These are phyloP conservation scores for Australoheros facetus DNA, from an alignment of 2,797 vertebrate genomes.

Conservation along the genomic window DNA sequence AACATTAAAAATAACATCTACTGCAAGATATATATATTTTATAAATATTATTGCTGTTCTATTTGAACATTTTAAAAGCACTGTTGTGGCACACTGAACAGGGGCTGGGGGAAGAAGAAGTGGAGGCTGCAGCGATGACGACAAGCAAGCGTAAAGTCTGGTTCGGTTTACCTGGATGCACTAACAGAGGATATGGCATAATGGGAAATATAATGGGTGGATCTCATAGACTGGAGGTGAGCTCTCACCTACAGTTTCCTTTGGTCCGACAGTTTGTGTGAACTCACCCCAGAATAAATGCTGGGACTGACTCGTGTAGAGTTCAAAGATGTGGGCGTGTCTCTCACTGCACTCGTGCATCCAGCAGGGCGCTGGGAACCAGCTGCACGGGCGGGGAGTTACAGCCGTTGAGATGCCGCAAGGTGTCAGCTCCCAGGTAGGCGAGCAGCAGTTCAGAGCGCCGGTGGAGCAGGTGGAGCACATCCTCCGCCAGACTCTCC, in stretches of 20 bases:
- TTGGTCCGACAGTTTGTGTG: conserved; percentile 24
- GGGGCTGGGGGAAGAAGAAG: background rate
- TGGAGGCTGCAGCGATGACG: background rate
- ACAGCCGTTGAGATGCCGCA: conserved; percentile 71
- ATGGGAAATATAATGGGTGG: background rate
- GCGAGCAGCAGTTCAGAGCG: conserved; percentile 88
- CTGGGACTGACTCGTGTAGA: background rate
- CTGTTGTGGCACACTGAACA: conserved; percentile 43
- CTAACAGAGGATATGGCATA: background rate
- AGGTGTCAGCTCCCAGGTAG: conserved; percentile 83
- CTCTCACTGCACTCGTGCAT: conserved; percentile 81
- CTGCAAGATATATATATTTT: background rate
- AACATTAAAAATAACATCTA: conserved; percentile 17
- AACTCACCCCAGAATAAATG: background rate
- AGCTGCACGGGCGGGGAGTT: conserved; percentile 58
- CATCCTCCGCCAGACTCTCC: conserved; percentile 90
- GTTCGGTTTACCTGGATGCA: conserved; percentile 3
- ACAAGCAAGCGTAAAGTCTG: conserved; percentile 30
- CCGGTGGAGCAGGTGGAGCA: conserved; percentile 85
- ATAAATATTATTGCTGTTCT: conserved; percentile 38
- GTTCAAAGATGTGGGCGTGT: background rate
- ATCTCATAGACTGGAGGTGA: background rate
- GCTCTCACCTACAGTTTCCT: conserved; percentile 20
- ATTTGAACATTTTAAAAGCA: background rate
- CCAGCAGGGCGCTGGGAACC: conserved; percentile 73